Evolutionary conservation across 2,113 vertebrate species (phyloP).

Genomic region (Erinaceus europaeus): DNA sequence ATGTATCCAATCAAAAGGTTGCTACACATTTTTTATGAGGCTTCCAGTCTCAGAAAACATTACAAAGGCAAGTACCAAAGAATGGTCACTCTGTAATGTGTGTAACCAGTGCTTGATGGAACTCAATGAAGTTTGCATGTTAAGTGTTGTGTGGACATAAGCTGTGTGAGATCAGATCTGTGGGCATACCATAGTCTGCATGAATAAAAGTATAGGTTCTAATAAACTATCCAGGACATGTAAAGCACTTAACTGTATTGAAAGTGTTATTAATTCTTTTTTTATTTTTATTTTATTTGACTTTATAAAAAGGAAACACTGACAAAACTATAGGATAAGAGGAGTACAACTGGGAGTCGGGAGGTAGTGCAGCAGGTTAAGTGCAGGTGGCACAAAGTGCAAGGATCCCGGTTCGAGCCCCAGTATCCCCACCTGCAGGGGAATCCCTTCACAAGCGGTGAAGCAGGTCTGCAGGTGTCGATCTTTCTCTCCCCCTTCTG

Average conservation of each 20-base stretch:
- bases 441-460: no score
- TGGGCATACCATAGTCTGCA: background rate
- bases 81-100: background rate
- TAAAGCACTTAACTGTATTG: background rate
- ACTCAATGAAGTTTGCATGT: background rate
- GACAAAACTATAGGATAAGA: no score
- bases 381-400: no score
- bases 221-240: background rate
- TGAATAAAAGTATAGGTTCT: background rate
- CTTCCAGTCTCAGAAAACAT: background rate
- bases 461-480: no score
- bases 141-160: background rate
- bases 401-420: no score
- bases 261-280: slow-evolving; percentile 2
- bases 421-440: no score
- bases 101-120: background rate
- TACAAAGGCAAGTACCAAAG: background rate
- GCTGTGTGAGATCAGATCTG: background rate
- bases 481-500: no score
- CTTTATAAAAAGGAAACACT: no score
- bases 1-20: background rate
- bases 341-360: no score
- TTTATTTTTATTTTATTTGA: no score
- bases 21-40: background rate
- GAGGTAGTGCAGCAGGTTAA: no score